These are phyloP conservation scores for Microtus ochrogaster DNA, from an alignment of 2,113 vertebrate genomes.

Conservation along the genomic window DNA sequence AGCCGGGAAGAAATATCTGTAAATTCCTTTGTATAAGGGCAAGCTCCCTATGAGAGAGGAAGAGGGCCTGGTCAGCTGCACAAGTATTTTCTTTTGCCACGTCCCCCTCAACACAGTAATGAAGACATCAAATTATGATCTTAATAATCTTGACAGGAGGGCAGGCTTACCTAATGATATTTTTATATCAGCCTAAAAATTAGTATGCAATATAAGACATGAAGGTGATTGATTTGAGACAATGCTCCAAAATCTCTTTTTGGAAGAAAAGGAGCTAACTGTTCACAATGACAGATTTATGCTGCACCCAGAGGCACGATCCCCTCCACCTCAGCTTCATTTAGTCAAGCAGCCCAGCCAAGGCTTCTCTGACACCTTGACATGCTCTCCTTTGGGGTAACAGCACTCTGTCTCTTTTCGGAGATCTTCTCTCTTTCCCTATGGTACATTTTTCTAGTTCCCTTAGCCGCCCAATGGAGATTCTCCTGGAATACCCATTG, in stretches of 20 bases:
- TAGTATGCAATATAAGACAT: constrained; percentile 53
- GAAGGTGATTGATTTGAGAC: neutral
- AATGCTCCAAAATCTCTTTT: constrained; percentile 31
- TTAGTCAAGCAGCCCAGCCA: neutral
- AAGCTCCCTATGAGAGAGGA: neutral
- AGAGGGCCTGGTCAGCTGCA: neutral
- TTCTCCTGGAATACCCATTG: neutral
- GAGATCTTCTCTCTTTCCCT: neutral
- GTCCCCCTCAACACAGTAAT: neutral
- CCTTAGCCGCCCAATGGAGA: neutral
- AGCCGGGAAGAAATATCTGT: neutral
- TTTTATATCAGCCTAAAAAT: constrained; percentile 26
- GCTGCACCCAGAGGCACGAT: neutral
- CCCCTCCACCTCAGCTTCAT: neutral
- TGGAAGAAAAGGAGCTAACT: neutral
- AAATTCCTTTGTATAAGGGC: neutral
- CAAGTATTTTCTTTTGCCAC: neutral
- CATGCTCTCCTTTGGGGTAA: neutral
- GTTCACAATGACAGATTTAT: constrained; percentile 56
- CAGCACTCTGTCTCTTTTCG: neutral
- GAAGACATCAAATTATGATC: neutral
- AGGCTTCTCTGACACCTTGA: neutral
- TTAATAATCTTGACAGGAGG: neutral
- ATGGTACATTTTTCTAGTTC: neutral
- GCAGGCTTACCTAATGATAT: constrained; percentile 53